Evolutionary conservation across 37 sponge, comb jelly and placozoan genomes (phyloP), one percentile per base, ranked within the genome.

Genomic region (Haliclona indistincta): DNA sequence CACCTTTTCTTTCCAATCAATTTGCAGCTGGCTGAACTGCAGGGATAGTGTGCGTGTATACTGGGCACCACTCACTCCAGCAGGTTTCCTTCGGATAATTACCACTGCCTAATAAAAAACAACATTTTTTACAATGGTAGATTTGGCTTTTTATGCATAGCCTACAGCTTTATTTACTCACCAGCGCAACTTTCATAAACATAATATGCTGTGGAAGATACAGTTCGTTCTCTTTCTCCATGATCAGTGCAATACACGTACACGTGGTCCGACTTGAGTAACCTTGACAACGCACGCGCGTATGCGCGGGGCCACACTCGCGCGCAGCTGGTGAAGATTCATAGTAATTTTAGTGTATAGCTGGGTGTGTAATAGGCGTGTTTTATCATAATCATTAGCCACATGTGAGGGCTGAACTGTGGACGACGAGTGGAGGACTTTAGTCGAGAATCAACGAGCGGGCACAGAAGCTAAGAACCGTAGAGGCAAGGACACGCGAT

Each of bases 101-200:
- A 70, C 90, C 5, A 89, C 4, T 39, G 90, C 90, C 90, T 89
- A 44, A 13, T 33, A 0, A 43, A 60, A 20, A 44, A 38, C 42
- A 38, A 43, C 23, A 28, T 54, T 43, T 43, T 43, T 68, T 11
- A 73, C 44, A 32, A 7, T 37, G 29, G 5, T 30, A 33, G 34
- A 4, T 4, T 3, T 13, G 25, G 35, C 34, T 3, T 2, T 68
- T 38, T 39, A 29, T 39, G 45, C 34, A n/a, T 39, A 2, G 5
- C 26, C 13, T 43, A 39, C 28, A 3, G 33, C 20, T 33, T 22
- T 2, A 15, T 32, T 33, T 20, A 19, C 74, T 54, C 30, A 87
- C 88, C 67, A 87, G 56, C 7, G 88, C 88, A 23, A 87, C 71
- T 81, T 87, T 87, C 82, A 87, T 81, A 37, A 76, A 76, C 29